Base-by-base conservation (phyloP, 92 coral and sea anemone species). In the Heliopora coerulea region DNA sequence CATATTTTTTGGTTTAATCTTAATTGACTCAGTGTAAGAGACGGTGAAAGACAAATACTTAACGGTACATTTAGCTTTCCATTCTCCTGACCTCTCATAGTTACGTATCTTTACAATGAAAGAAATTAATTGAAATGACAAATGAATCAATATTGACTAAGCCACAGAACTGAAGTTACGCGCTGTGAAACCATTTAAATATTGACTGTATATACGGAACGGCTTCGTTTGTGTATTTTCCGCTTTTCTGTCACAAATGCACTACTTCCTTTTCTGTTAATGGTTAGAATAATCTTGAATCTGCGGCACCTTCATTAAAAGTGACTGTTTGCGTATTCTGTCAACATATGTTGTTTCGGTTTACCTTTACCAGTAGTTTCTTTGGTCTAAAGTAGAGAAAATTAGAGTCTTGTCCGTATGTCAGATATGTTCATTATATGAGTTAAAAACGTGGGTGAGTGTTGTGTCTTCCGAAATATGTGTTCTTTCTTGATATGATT, bases 41-140 rank as follows among this genome's bases (percentile, higher is more conserved):
- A 46, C 74, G 34, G 40, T 67, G 74, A 67, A 28, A 67, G 74
- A 49, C 34, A 26, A 67, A 39, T 20, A 28, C 18, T 65, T 26
- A 48, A 46, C n/a, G n/a, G 19, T 46, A 48, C 0, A 67, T 67
- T 44, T 65, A 4, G 42, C 42, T 62, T 62, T 4, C 28, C 72
- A 21, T 34, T 62, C 0, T 59, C 15, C 48, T 9, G 25, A 49
- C 20, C 42, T 37, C 42, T 12, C 52, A 46, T 6, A n/a, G 26
- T 8, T 67, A 20, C 72, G 35, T 23, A 39, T 67, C 74, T 67
- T n/a, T 58, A 42, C 19, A 63, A 63, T 31, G 0, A 29, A 67
- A 31, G 59, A n/a, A 26, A 54, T 48, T 52, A 17, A 34, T 54
- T 54, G 33, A 56, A 56, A 52, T 70, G 77, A 54, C 77, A 50